Evolutionary conservation across 2,797 vertebrate species (phyloP).

Genomic region (Percopsis omiscomaycus): DNA sequence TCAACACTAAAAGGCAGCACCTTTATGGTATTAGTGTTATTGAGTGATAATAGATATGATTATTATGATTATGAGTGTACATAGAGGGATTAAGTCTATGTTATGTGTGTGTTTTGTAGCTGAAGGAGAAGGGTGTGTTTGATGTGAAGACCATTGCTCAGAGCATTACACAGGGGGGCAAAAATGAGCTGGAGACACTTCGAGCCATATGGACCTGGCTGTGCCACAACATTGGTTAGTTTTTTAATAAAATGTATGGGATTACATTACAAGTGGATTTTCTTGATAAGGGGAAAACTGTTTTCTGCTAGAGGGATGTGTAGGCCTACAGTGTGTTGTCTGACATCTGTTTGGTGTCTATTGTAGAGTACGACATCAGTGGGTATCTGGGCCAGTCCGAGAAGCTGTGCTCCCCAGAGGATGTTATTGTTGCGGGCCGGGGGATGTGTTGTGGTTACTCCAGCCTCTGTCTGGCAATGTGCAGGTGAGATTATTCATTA

Average conservation of each 20-base stretch:
- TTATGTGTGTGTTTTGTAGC: slow-evolving; percentile 58
- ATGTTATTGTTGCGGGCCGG: slow-evolving; percentile 75
- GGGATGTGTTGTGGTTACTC: slow-evolving; percentile 83
- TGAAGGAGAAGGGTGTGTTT: slow-evolving; percentile 62
- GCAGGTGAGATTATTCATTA: slow-evolving; percentile 68
- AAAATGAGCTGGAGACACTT: slow-evolving; percentile 75
- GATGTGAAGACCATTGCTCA: slow-evolving; percentile 69
- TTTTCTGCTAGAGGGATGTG: too few species aligned
- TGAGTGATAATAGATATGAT: too few species aligned
- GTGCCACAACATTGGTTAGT: slow-evolving; percentile 82
- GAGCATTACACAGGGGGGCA: slow-evolving; percentile 70
- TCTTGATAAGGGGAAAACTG: too few species aligned
- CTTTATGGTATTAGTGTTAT: too few species aligned
- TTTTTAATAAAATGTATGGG: not conserved
- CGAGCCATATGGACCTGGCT: slow-evolving; percentile 84
- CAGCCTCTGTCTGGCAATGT: slow-evolving; percentile 79
- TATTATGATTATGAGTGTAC: slow-evolving; percentile 19
- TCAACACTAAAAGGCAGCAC: too few species aligned
- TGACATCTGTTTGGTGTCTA: not conserved
- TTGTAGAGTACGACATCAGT: slow-evolving; percentile 75
- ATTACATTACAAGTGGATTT: not conserved
- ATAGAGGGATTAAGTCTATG: slow-evolving; percentile 10
- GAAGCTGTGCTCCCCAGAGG: slow-evolving; percentile 75
- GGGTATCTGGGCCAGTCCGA: slow-evolving; percentile 78
- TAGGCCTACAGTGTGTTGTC: not conserved